Conservation (phyloP, 64 coral and sea anemone species). For the Dendrophyllia cribrosa region DNA sequence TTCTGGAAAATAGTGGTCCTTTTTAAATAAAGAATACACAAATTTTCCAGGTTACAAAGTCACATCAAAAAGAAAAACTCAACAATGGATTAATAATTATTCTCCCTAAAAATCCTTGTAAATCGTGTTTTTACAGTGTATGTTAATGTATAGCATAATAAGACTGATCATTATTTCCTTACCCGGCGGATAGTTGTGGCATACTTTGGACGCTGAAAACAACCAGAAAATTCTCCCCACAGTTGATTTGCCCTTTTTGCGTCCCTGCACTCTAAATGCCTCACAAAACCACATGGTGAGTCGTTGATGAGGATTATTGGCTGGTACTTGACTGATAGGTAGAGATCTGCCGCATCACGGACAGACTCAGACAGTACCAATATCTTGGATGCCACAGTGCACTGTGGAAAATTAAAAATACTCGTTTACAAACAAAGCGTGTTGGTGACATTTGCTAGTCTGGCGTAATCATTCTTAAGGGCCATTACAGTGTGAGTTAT, state of each 20-base stretch:
- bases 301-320: conserved; percentile 26
- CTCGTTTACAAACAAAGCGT: too few relatives aligned
- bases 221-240: conserved; percentile 31
- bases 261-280: not conserved
- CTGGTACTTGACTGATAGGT: conserved; percentile 16
- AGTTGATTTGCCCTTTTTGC: not conserved
- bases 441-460: too few relatives aligned
- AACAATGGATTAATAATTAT: too few relatives aligned
- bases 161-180: too few relatives aligned
- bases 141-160: too few relatives aligned
- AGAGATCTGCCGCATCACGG: conserved; percentile 33
- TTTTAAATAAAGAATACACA: not conserved
- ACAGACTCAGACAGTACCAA: conserved; percentile 27
- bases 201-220: conserved; percentile 17
- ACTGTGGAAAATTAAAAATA: conserved; percentile 10
- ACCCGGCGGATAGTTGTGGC: too few relatives aligned
- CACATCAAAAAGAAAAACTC: too few relatives aligned
- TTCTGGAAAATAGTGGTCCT: conserved; percentile 15
- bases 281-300: conserved; percentile 10
- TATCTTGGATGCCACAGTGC: conserved; percentile 24
- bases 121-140: too few relatives aligned
- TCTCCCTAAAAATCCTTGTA: too few relatives aligned
- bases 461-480: too few relatives aligned
- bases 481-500: too few relatives aligned
- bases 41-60: too few relatives aligned